A percentile compares a stretch with the other conserved stretches of the same genome.
phyloP scores from a whole-genome alignment of 2,113 vertebrate species.

The Pitta sordida region DNA sequence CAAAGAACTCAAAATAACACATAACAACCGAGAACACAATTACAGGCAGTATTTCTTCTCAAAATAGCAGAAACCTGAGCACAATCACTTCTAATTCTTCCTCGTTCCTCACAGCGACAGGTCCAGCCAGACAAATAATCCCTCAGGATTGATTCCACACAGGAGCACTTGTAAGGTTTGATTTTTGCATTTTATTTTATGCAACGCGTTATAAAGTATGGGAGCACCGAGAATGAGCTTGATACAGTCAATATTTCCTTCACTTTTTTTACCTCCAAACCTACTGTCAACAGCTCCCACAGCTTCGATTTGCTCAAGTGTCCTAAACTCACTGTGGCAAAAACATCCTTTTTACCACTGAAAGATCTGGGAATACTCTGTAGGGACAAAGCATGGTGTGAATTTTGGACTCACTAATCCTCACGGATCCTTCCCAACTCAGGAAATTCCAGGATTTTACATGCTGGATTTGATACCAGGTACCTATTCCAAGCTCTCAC shows the following conservation, averaged over 20 bases:
- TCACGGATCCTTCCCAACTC: neutral
- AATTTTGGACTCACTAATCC: neutral
- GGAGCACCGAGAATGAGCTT: neutral
- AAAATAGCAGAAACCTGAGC: neutral
- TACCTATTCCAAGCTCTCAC: accelerated
- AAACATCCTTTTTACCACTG: neutral
- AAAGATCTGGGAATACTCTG: neutral
- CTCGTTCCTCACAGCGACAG: neutral
- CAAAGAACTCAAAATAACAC: neutral
- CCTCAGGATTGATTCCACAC: neutral
- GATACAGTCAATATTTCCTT: neutral
- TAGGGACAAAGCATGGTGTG: neutral
- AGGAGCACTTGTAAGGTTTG: neutral
- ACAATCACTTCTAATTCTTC: neutral
- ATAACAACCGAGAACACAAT: neutral
- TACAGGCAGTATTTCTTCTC: accelerated
- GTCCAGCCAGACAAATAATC: neutral
- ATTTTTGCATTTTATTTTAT: neutral
- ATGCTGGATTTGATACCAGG: neutral
- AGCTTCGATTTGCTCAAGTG: neutral
- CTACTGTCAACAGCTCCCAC: neutral
- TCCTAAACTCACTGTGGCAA: neutral
- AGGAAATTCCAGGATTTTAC: neutral
- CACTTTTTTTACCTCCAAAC: neutral
- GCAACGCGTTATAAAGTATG: accelerated